Evolutionary conservation across 2,888 invertebrate species (phyloP).

Genomic region (Nezara viridula): DNA sequence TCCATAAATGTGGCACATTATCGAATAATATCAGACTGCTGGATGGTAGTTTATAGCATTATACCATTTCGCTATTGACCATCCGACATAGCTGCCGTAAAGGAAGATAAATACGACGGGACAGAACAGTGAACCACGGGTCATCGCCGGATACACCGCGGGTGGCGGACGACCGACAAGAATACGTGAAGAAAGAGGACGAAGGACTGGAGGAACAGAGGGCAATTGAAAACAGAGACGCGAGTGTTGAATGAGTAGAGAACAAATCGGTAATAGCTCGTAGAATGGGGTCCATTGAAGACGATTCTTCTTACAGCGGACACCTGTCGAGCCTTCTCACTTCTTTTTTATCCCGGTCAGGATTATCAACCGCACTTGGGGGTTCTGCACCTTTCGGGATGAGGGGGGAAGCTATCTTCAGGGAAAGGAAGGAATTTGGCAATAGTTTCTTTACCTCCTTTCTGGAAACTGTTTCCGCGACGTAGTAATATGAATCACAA

Average conservation of each 20-base stretch:
- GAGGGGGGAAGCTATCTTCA: no score
- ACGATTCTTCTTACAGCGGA: neutral
- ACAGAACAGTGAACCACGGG: neutral
- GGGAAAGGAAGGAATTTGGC: neutral
- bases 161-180: neutral
- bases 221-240: conserved; percentile 34
- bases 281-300: neutral
- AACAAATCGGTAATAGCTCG: conserved; percentile 35
- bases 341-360: neutral
- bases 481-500: neutral
- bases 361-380: neutral
- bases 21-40: no score
- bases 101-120: neutral
- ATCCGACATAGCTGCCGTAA: neutral
- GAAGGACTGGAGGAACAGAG: neutral
- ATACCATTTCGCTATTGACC: neutral
- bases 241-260: conserved; percentile 26
- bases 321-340: neutral
- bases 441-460: neutral
- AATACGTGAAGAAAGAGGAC: neutral
- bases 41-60: no score
- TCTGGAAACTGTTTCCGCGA: neutral
- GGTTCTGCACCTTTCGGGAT: neutral
- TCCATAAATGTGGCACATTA: no score
- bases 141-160: neutral